Conservation (phyloP, 2,113 vertebrate genomes). For the Stegastes partitus region DNA sequence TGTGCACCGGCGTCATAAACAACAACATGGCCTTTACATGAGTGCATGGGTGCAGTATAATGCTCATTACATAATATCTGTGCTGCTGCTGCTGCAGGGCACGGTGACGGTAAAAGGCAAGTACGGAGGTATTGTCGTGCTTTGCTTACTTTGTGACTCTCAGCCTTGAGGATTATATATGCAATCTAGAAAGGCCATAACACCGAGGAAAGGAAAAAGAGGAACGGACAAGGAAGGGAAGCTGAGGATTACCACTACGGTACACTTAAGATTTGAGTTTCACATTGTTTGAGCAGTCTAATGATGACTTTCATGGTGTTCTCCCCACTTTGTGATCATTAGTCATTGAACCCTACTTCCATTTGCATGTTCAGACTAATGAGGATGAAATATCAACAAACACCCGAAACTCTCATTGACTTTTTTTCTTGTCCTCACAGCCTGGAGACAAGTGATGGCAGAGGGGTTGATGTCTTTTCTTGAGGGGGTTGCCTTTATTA, state of each 20-base stretch:
- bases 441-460: conserved; percentile 21
- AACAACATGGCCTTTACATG: conserved; percentile 48
- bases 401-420: conserved; percentile 11
- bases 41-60: conserved; percentile 23
- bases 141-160: conserved; percentile 45
- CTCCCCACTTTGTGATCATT: conserved; percentile 1
- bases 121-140: conserved; percentile 29
- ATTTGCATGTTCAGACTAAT: conserved; percentile 26
- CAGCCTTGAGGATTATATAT: not conserved
- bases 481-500: not conserved
- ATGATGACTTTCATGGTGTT: not conserved
- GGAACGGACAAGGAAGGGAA: not conserved
- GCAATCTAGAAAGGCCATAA: not conserved
- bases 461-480: not conserved
- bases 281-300: not conserved
- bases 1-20: conserved; percentile 30
- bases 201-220: not conserved
- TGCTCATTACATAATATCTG: conserved; percentile 63
- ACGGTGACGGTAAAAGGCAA: conserved; percentile 27
- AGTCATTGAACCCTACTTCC: conserved; percentile 10
- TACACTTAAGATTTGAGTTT: not conserved
- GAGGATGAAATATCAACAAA: conserved; percentile 39
- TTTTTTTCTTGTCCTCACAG: not conserved
- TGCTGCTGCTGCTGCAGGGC: conserved; percentile 59
- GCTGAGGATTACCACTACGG: not conserved